These are phyloP conservation scores for Dasysyrphus tricinctus DNA, from an alignment of 2,888 invertebrate species.

Conservation along the genomic window DNA sequence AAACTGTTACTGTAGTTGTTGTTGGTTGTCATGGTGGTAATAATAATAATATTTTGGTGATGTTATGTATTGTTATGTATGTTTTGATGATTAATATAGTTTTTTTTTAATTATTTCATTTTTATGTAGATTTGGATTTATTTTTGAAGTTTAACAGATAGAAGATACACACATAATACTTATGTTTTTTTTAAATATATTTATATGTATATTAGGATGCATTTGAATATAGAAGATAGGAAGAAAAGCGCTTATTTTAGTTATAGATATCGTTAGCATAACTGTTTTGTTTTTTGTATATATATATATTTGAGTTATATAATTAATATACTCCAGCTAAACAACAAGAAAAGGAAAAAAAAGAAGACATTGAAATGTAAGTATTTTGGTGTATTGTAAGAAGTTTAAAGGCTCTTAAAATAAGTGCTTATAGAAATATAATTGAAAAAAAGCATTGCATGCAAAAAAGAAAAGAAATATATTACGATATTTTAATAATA, in stretches of 20 bases:
- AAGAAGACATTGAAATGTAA: slow-evolving; percentile 74
- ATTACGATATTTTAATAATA: slow-evolving; percentile 9
- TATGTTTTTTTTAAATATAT: slow-evolving; percentile 67
- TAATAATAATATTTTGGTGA: slow-evolving; percentile 36
- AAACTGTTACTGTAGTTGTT: slow-evolving; percentile 41
- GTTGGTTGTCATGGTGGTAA: slow-evolving; percentile 44
- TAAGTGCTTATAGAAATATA: slow-evolving; percentile 62
- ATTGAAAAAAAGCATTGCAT: slow-evolving; percentile 39
- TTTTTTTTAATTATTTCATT: slow-evolving; percentile 22
- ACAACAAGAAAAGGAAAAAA: slow-evolving; percentile 73
- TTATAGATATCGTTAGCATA: slow-evolving; percentile 74
- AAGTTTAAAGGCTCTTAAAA: slow-evolving; percentile 58
- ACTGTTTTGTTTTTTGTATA: slow-evolving; percentile 36
- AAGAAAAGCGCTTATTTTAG: slow-evolving; percentile 67
- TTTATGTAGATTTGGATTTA: slow-evolving; percentile 45
- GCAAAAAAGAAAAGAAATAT: neutral
- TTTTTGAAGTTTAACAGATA: slow-evolving; percentile 68
- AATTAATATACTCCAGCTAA: slow-evolving; percentile 68
- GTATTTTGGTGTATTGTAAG: slow-evolving; percentile 67
- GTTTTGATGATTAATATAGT: slow-evolving; percentile 52
- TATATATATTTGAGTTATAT: slow-evolving; percentile 33
- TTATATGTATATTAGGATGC: slow-evolving; percentile 71
- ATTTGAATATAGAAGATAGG: slow-evolving; percentile 75
- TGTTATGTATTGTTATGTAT: slow-evolving; percentile 55
- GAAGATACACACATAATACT: slow-evolving; percentile 75